Conservation (phyloP, 2,888 invertebrate species). For the Athrips mouffetella region DNA sequence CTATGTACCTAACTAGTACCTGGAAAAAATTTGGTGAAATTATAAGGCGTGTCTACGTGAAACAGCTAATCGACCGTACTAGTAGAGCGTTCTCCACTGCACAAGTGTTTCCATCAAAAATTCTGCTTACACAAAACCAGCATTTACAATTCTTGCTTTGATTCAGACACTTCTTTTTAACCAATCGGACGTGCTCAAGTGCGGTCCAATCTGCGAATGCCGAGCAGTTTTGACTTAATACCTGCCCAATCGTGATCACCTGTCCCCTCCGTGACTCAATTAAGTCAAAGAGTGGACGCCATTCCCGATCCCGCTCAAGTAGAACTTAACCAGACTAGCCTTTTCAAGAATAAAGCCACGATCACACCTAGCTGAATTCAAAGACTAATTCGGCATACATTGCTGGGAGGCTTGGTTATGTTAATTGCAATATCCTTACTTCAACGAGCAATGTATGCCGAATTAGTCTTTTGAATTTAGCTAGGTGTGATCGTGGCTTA, state of each 20-base stretch:
- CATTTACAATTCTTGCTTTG: conserved; percentile 8
- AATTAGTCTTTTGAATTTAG: too few relatives aligned
- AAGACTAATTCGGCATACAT: neutral
- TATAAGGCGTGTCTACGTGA: too few relatives aligned
- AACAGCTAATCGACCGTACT: too few relatives aligned
- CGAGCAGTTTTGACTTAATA: conserved; percentile 61
- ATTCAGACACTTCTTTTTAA: conserved; percentile 4
- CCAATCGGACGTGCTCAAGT: conserved; percentile 54
- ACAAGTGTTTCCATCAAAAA: neutral
- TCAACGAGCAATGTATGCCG: too few relatives aligned
- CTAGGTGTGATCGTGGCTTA: too few relatives aligned
- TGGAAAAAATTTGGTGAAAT: too few relatives aligned
- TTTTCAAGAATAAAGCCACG: neutral
- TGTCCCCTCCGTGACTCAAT: conserved; percentile 58
- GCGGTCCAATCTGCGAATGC: conserved; percentile 44
- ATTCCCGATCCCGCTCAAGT: neutral
- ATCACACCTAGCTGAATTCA: neutral
- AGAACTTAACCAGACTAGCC: neutral
- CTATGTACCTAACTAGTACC: too few relatives aligned
- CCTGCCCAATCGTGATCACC: conserved; percentile 59
- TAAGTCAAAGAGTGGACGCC: conserved; percentile 39
- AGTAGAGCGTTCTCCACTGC: too few relatives aligned
- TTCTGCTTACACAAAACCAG: neutral
- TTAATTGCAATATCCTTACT: too few relatives aligned
- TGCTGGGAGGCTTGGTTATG: too few relatives aligned